Conservation (phyloP, 1,140 invertebrate genomes). For the Neuroterus valhalla region DNA sequence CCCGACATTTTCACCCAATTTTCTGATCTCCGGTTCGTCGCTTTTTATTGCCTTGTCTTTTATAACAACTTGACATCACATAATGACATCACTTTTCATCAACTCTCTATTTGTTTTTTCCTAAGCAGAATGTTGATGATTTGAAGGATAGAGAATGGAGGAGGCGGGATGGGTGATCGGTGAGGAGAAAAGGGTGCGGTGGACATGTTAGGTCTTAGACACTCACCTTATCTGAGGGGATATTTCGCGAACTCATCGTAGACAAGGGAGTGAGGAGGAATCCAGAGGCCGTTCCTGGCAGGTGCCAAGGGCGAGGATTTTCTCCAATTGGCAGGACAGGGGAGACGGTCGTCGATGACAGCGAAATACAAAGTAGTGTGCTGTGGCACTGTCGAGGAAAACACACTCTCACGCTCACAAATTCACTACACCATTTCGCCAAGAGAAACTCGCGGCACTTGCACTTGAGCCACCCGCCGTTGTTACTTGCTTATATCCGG, state of each 20-base stretch:
- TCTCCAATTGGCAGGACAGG: slow-evolving; percentile 31
- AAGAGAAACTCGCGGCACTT: slow-evolving; percentile 33
- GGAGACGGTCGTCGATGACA: slow-evolving; percentile 32
- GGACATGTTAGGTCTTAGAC: background rate
- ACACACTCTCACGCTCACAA: slow-evolving; percentile 35
- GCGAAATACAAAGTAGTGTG: background rate
- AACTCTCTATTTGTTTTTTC: no score
- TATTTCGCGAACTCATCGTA: slow-evolving; percentile 71
- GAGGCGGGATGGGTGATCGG: background rate
- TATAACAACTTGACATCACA: no score
- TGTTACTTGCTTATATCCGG: slow-evolving; percentile 68
- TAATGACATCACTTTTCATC: no score
- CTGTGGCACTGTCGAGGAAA: slow-evolving; percentile 31
- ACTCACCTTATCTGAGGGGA: slow-evolving; percentile 71
- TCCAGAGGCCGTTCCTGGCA: slow-evolving; percentile 59
- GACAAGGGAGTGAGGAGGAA: slow-evolving; percentile 48
- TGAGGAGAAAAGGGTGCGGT: slow-evolving; percentile 13
- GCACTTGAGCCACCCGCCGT: slow-evolving; percentile 47
- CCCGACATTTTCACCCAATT: slow-evolving; percentile 29
- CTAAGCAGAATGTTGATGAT: no score
- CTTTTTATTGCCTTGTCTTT: background rate
- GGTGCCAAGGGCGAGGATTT: slow-evolving; percentile 42
- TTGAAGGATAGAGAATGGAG: background rate
- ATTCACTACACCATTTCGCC: slow-evolving; percentile 37
- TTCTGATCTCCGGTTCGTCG: background rate